Evolutionary conservation across 1,140 invertebrate genomes (phyloP).

Genomic region (Temnothorax nylanderi): DNA sequence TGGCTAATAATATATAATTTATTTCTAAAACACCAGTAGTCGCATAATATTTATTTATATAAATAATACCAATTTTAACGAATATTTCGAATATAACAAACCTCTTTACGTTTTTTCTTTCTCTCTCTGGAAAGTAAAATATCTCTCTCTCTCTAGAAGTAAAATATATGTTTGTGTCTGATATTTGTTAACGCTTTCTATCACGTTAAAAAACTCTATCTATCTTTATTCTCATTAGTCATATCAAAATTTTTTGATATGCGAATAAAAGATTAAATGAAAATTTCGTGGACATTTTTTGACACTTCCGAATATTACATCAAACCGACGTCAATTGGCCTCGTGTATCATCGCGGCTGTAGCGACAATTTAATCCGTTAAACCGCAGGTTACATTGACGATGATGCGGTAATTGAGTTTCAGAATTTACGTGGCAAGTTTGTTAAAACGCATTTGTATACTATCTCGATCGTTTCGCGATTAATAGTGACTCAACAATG

Average conservation of each 20-base stretch:
- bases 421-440: constrained; percentile 31
- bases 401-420: constrained; percentile 33
- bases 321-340: background rate
- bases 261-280: background rate
- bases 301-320: background rate
- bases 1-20: background rate
- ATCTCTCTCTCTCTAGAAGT: too few species aligned
- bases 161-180: background rate
- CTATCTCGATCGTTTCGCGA: constrained; percentile 7
- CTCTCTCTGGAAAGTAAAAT: background rate
- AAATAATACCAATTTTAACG: background rate
- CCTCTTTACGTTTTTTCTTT: background rate
- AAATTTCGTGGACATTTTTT: background rate
- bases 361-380: constrained; percentile 25
- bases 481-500: constrained; percentile 31
- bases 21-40: background rate
- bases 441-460: background rate
- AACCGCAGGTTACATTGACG: constrained; percentile 41
- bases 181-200: background rate
- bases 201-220: background rate
- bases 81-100: background rate
- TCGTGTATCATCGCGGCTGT: background rate
- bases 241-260: background rate
- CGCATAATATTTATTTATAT: background rate
- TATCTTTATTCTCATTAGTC: background rate